A percentile compares a stretch with the other conserved stretches of the same genome.
Conservation (phyloP, 92 coral and sea anemone genomes). For the Pocillopora grandis region DNA sequence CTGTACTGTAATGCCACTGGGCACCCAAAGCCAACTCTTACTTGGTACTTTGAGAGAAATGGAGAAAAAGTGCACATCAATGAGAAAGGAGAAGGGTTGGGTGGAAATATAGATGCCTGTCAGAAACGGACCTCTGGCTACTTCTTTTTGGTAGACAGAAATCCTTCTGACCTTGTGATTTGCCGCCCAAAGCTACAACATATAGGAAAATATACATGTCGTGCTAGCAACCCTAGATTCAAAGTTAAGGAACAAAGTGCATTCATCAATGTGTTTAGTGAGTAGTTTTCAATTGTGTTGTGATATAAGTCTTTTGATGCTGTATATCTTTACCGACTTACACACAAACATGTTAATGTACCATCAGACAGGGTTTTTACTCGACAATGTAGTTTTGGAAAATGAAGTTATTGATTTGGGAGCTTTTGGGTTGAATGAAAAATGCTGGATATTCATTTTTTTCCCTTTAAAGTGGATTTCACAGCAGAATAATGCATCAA, state of each 20-base stretch:
- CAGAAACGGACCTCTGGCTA: background rate
- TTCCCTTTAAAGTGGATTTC: too few relatives aligned
- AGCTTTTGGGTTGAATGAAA: too few relatives aligned
- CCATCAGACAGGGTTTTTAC: too few relatives aligned
- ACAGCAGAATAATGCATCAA: too few relatives aligned
- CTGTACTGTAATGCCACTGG: conserved; percentile 22
- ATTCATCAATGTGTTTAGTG: conserved; percentile 13
- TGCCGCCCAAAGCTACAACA: conserved; percentile 20
- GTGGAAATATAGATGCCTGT: conserved; percentile 5
- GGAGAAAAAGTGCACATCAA: background rate
- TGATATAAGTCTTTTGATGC: background rate
- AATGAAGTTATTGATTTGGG: too few relatives aligned
- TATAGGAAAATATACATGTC: conserved; percentile 30
- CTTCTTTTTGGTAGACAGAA: background rate
- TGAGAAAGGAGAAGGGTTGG: background rate
- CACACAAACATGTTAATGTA: too few relatives aligned
- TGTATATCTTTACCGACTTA: background rate
- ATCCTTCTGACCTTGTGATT: conserved; percentile 21
- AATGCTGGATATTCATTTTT: too few relatives aligned
- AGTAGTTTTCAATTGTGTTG: background rate
- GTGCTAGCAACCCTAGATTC: background rate
- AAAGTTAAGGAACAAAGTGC: background rate
- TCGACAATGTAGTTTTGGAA: too few relatives aligned
- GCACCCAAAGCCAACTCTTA: background rate
- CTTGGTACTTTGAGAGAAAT: conserved; percentile 21